Percentiles rank a stretch among this genome's conserved stretches.
These are phyloP conservation scores for Dastarcus helophoroides DNA, from an alignment of 2,888 invertebrate genomes.

Conservation along the genomic window DNA sequence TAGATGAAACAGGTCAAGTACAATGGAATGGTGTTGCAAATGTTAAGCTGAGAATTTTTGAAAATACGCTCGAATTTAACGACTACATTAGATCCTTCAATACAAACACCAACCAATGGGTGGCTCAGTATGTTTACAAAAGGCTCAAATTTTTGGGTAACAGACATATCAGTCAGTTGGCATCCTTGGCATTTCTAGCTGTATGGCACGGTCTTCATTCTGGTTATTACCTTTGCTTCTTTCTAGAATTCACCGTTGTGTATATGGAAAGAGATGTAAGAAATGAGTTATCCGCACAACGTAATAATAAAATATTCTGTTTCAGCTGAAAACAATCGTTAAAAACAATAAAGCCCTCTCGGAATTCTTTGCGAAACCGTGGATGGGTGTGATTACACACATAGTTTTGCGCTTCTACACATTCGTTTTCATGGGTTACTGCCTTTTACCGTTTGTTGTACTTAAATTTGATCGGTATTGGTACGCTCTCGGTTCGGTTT, in stretches of 20 bases:
- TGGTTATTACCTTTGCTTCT: conserved; percentile 89
- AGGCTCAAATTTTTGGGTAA: conserved; percentile 83
- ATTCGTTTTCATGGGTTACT: conserved; percentile 74
- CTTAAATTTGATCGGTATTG: conserved; percentile 60
- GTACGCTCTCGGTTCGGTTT: conserved; percentile 48
- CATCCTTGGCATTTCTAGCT: conserved; percentile 78
- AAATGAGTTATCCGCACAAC: conserved; percentile 12
- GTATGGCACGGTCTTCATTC: conserved; percentile 93
- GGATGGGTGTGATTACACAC: conserved; percentile 41
- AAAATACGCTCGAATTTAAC: conserved; percentile 72
- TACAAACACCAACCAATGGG: conserved; percentile 91
- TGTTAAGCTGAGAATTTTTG: conserved; percentile 70
- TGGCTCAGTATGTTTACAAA: conserved; percentile 88
- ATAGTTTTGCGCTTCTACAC: conserved; percentile 59
- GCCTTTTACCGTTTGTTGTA: conserved; percentile 61
- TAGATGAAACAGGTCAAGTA: conserved; percentile 45
- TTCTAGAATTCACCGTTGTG: conserved; percentile 82
- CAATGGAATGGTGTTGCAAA: conserved; percentile 87
- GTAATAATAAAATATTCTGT: conserved; percentile 17
- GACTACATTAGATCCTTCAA: conserved; percentile 89
- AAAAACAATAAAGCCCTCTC: conserved; percentile 41
- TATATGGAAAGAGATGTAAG: conserved; percentile 73
- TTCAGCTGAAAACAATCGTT: conserved; percentile 46
- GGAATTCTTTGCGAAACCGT: conserved; percentile 34
- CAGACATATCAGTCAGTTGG: conserved; percentile 65